Conservation (phyloP, 2,797 vertebrate genomes). For the Oceanodroma leucorhoa region DNA sequence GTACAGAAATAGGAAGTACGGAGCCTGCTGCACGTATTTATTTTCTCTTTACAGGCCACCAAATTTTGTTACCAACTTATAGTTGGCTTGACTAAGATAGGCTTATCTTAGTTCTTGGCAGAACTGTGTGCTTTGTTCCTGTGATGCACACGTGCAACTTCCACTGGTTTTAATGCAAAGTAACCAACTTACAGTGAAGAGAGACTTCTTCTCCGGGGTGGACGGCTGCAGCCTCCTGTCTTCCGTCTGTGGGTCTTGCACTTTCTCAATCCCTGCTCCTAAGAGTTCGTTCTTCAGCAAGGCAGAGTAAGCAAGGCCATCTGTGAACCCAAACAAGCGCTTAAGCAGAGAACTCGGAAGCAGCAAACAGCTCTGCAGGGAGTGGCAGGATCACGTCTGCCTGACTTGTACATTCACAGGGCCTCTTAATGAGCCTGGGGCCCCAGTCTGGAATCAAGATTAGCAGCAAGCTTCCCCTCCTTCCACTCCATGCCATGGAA, state of each 20-base stretch:
- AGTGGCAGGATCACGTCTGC: not conserved
- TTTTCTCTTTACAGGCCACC: not conserved
- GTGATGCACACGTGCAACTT: rapidly evolving
- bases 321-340: constrained; percentile 45
- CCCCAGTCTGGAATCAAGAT: not conserved
- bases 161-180: not conserved
- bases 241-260: constrained; percentile 96
- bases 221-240: constrained; percentile 93
- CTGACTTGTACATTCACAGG: not conserved
- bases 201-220: constrained; percentile 92
- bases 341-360: not conserved
- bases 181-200: constrained; percentile 86
- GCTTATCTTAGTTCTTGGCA: not conserved
- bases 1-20: not conserved
- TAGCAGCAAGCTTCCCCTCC: not conserved
- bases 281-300: constrained; percentile 95
- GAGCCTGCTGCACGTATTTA: not conserved
- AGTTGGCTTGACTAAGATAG: not conserved
- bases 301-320: constrained; percentile 94
- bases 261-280: constrained; percentile 95
- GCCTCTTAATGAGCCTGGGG: not conserved
- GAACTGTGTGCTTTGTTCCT: not conserved
- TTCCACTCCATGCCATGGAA: not conserved
- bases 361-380: not conserved
- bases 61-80: not conserved